phyloP scores from a whole-genome alignment of 2,113 vertebrate species.

The Murina feae region DNA sequence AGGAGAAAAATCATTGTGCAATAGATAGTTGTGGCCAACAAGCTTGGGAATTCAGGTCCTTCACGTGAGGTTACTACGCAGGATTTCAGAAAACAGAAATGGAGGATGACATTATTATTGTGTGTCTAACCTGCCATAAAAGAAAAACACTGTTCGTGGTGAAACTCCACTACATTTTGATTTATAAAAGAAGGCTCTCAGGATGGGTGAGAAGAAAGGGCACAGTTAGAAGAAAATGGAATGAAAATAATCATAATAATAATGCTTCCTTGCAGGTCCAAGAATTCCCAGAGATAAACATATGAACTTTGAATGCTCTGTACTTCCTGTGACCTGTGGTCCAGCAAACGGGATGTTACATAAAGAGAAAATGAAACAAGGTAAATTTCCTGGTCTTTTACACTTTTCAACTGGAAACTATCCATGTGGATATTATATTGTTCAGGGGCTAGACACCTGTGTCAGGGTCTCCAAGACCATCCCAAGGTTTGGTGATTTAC shows the following conservation, averaged over 20 bases:
- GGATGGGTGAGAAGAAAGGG: neutral
- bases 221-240: neutral
- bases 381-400: neutral
- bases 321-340: conserved; percentile 31
- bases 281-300: conserved; percentile 7
- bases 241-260: neutral
- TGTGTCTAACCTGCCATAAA: neutral
- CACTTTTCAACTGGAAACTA: neutral
- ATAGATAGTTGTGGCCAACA: neutral
- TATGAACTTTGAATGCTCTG: neutral
- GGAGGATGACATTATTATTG: neutral
- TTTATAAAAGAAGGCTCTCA: neutral
- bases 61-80: neutral
- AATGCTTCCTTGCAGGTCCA: conserved; percentile 30
- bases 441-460: neutral
- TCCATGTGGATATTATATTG: neutral
- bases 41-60: neutral
- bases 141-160: neutral
- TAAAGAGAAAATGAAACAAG: conserved; percentile 6
- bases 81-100: neutral
- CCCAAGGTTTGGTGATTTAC: neutral
- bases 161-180: neutral
- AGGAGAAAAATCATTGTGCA: neutral
- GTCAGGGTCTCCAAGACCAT: neutral
- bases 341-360: neutral